Percentiles rank a stretch among this genome's conserved stretches.
These are phyloP conservation scores for Eurytoma adleriae DNA, from an alignment of 2,888 invertebrate species.

Conservation along the genomic window DNA sequence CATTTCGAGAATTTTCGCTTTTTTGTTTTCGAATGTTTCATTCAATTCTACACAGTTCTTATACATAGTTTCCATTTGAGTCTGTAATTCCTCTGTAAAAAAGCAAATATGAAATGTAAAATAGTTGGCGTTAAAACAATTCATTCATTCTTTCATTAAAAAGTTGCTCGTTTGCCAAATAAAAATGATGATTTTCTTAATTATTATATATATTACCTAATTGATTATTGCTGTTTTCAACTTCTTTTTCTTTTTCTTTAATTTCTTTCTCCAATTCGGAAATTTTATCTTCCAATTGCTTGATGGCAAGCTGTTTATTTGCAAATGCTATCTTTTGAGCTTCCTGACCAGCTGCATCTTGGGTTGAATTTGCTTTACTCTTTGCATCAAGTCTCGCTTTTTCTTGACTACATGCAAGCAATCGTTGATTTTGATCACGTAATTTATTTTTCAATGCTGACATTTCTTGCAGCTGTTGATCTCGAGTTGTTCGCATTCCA, in stretches of 20 bases:
- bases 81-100: constrained; percentile 82
- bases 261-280: constrained; percentile 85
- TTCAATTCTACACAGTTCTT: constrained; percentile 84
- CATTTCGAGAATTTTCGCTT: constrained; percentile 77
- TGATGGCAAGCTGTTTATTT: constrained; percentile 85
- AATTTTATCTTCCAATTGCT: constrained; percentile 84
- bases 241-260: constrained; percentile 52
- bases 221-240: constrained; percentile 54
- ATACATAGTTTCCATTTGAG: constrained; percentile 82
- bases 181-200: neutral
- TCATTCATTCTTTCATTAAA: neutral
- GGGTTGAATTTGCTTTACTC: constrained; percentile 78
- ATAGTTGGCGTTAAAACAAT: neutral
- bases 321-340: constrained; percentile 81
- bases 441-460: constrained; percentile 87
- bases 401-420: constrained; percentile 89
- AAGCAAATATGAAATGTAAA: neutral
- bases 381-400: constrained; percentile 88
- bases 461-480: constrained; percentile 92
- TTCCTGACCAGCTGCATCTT: constrained; percentile 78
- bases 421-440: constrained; percentile 90
- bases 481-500: constrained; percentile 94
- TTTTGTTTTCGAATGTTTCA: constrained; percentile 83
- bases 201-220: constrained; percentile 28
- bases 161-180: neutral